Conservation (phyloP, 2,797 vertebrate genomes). For the Platalea minor region DNA sequence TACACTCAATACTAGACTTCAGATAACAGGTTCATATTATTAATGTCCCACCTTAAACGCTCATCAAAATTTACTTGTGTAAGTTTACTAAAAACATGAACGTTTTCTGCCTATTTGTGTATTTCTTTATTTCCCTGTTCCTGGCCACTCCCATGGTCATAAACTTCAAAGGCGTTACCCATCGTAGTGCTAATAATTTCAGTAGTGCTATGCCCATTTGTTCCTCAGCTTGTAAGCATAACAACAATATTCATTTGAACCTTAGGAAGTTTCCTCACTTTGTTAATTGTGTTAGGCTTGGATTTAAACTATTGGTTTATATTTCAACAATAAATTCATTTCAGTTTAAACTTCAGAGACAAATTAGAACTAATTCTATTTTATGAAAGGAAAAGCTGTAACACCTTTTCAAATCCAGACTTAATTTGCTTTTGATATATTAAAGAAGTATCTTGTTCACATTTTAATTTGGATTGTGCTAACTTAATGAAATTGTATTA, state of each 20-base stretch:
- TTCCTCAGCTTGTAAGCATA: neutral
- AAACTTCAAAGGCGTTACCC: neutral
- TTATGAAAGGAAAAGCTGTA: conserved; percentile 17
- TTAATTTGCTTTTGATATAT: conserved; percentile 40
- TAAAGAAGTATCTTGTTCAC: conserved; percentile 7
- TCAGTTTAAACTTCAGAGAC: neutral
- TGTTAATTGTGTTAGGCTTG: neutral
- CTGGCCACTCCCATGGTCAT: neutral
- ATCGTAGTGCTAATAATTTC: neutral
- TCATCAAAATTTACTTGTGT: neutral
- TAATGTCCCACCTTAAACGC: neutral
- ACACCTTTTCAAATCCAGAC: conserved; percentile 27
- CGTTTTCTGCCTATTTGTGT: neutral
- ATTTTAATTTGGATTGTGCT: conserved; percentile 23
- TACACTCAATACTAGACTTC: neutral
- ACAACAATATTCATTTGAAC: neutral
- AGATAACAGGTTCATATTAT: neutral
- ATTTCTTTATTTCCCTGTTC: neutral
- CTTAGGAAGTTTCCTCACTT: neutral
- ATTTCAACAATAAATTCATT: conserved; percentile 2
- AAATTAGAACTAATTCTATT: conserved; percentile 39
- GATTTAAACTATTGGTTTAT: neutral
- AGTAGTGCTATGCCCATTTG: neutral
- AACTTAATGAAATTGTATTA: conserved; percentile 6
- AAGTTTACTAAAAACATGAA: neutral